phyloP scores from a whole-genome alignment of 2,113 vertebrate species.

The Platysternon megacephalum region DNA sequence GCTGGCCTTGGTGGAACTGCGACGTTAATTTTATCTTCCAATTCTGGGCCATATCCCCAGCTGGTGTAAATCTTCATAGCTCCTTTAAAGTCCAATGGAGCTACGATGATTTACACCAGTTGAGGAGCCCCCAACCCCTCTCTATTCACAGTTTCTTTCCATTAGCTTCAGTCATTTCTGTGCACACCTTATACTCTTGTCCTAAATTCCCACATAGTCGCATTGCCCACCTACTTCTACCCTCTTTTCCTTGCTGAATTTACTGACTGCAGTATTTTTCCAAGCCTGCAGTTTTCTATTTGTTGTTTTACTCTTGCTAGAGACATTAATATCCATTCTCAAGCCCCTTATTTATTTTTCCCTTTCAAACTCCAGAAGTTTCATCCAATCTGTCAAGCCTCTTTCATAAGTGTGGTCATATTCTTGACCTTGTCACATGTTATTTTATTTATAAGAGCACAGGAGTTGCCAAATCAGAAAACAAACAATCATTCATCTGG shows the following conservation, averaged over 20 bases:
- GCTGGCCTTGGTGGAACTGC: background rate
- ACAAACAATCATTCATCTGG: conserved; percentile 60
- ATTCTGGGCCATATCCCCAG: background rate
- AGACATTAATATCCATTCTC: background rate
- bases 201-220: background rate
- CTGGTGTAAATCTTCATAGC: accelerated
- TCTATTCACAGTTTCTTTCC: background rate
- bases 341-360: conserved; percentile 44
- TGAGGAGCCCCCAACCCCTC: background rate
- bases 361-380: conserved; percentile 24
- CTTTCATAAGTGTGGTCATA: conserved; percentile 58
- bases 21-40: background rate
- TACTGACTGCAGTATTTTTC: background rate
- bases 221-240: background rate
- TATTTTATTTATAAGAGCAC: conserved; percentile 55
- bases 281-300: background rate
- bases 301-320: background rate
- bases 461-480: conserved; percentile 63
- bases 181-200: background rate
- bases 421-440: conserved; percentile 62
- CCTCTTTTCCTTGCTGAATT: background rate
- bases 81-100: background rate
- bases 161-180: background rate
- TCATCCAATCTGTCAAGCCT: conserved; percentile 60
- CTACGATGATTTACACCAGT: background rate